These are phyloP conservation scores for Condylura cristata DNA, from an alignment of 2,113 vertebrate genomes.

Conservation along the genomic window DNA sequence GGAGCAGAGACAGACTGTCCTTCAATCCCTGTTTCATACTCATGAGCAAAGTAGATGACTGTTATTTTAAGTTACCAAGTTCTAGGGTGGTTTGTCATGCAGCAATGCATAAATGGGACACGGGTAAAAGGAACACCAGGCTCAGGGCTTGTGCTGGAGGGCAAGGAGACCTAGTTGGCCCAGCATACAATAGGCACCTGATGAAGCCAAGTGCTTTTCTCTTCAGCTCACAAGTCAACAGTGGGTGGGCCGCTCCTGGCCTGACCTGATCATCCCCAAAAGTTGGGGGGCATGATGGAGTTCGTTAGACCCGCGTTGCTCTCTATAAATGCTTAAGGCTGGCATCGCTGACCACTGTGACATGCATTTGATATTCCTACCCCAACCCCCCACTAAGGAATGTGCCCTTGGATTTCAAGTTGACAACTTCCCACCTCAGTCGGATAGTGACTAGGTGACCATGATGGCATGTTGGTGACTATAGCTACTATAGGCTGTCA, in stretches of 20 bases:
- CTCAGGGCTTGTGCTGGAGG: not conserved
- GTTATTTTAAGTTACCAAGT: no score
- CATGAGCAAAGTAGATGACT: not conserved
- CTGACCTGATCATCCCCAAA: no score
- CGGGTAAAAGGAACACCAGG: not conserved
- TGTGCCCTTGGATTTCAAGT: not conserved
- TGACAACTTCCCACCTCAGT: no score
- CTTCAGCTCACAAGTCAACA: not conserved
- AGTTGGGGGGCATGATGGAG: not conserved
- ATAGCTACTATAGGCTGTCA: not conserved
- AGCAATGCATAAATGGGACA: not conserved
- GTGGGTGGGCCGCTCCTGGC: not conserved
- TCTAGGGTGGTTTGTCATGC: not conserved
- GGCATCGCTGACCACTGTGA: fast-evolving
- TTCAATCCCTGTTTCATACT: not conserved
- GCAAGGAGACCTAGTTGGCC: not conserved
- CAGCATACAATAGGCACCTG: fast-evolving
- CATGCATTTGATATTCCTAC: not conserved
- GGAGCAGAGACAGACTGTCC: not conserved
- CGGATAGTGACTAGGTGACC: not conserved
- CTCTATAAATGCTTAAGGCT: not conserved
- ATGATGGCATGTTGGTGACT: fast-evolving
- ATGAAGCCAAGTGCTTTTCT: not conserved
- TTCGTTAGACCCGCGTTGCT: not conserved
- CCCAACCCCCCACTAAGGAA: not conserved